Conservation (phyloP, 2,888 invertebrate species). For the Falcaria lacertinaria region DNA sequence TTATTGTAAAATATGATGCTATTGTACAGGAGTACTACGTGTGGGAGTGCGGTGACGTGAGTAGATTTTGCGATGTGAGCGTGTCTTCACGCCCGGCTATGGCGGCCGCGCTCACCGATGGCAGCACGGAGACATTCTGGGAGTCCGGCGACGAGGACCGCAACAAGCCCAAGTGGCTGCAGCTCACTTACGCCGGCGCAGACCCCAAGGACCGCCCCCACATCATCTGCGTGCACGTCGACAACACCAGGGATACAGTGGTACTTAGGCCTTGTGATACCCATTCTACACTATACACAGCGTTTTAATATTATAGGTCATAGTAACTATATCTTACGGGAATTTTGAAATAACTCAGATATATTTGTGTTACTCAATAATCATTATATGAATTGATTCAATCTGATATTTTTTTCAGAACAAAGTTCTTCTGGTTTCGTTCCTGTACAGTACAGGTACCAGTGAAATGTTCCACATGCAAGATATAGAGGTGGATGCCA, state of each 20-base stretch:
- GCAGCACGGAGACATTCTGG: conserved; percentile 99
- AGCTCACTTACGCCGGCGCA: conserved; percentile 65
- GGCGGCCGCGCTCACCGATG: conserved; percentile 94
- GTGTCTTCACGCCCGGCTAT: conserved; percentile 97
- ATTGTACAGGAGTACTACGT: conserved; percentile 75
- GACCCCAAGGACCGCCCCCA: conserved; percentile 80
- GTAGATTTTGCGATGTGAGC: conserved; percentile 86
- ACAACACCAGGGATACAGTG: conserved; percentile 95
- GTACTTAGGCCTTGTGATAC: conserved; percentile 76
- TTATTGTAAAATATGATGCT: neutral
- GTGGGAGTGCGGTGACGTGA: conserved; percentile 87
- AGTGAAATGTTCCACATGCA: conserved; percentile 90
- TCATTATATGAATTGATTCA: too few relatives aligned
- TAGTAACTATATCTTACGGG: too few relatives aligned
- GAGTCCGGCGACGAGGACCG: conserved; percentile 98
- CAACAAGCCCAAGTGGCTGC: conserved; percentile 93
- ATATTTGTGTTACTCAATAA: too few relatives aligned
- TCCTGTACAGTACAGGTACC: conserved; percentile 88
- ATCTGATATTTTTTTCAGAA: conserved; percentile 89
- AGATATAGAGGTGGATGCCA: conserved; percentile 90
- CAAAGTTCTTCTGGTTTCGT: conserved; percentile 92
- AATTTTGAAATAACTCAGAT: too few relatives aligned
- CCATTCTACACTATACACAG: too few relatives aligned
- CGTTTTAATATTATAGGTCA: too few relatives aligned
- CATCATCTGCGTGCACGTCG: conserved; percentile 93